Evolutionary conservation across 2,113 vertebrate species (phyloP).

Genomic region (Hirundichthys speculiger): DNA sequence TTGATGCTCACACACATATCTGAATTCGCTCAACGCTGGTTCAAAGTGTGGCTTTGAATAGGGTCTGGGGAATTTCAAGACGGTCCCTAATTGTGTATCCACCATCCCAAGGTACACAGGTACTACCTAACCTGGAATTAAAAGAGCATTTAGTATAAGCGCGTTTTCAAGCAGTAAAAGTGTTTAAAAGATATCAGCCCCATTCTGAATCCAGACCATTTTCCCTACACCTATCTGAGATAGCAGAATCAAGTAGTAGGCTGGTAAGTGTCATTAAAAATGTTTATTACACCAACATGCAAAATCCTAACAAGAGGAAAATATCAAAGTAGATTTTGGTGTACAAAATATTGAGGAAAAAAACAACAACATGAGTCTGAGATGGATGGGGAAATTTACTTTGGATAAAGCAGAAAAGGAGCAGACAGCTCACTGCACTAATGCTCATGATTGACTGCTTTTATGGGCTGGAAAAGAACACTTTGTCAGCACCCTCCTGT

Average conservation of each 20-base stretch:
- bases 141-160: too few species aligned
- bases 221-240: not conserved
- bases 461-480: slow-evolving; percentile 1
- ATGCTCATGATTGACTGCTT: slow-evolving; percentile 4
- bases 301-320: slow-evolving; percentile 19
- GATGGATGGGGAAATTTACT: too few species aligned
- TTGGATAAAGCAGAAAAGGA: slow-evolving; percentile 12
- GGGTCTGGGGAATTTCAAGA: slow-evolving; percentile 37
- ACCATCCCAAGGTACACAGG: slow-evolving; percentile 17
- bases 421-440: not conserved
- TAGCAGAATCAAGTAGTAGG: not conserved
- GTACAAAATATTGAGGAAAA: slow-evolving; percentile 24
- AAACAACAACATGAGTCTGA: slow-evolving; percentile 23
- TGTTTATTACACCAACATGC: slow-evolving; percentile 60
- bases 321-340: slow-evolving; percentile 16
- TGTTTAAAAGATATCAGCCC: too few species aligned
- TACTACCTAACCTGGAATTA: slow-evolving; percentile 43
- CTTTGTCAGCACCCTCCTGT: not conserved
- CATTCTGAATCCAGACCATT: not conserved
- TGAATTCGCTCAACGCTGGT: not conserved
- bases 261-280: slow-evolving; percentile 27
- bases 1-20: slow-evolving; percentile 6
- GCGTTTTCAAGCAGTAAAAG: too few species aligned
- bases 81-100: slow-evolving; percentile 6
- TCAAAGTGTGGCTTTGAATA: slow-evolving; percentile 3